Base-by-base conservation (phyloP, 1,140 invertebrate genomes). In the Heliconius melpomene region DNA sequence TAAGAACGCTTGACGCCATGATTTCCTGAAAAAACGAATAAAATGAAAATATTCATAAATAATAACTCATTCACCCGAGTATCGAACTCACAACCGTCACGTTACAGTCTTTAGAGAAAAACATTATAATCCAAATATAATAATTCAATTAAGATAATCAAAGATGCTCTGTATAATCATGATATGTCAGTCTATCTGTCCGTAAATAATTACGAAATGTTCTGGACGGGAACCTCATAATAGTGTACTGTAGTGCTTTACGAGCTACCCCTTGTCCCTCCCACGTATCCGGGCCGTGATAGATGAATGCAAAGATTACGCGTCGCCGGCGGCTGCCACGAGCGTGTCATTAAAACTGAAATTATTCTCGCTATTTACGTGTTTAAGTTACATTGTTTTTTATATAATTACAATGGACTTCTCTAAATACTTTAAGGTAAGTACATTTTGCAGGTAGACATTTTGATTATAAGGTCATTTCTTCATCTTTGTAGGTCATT, bases 261-360 rank as follows among this genome's bases (percentile, higher is more conserved):
- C 26, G 60, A 66, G 60, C 60, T 66, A 66, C 13, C 26, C 60
- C 26, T 13, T 66, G 60, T 66, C 60, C 60, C 60, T n/a, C 60
- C 60, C 60, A 29, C 29, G 23, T 66, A 66, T 66, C 60, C 60
- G 60, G 60, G n/a, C 23, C 26, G 60, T 66, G 60, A 66, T 66
- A 66, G 60, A 66, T 66, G 60, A 66, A 66, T 66, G 60, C 60
- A 66, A 66, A 66, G 60, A 66, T 66, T 66, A 66, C 13, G 26
- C 60, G 23, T 66, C 60, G 60, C 60, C 60, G 60, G 60, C 60
- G 60, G 60, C 60, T 29, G 60, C 60, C 60, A 66, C 60, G 11
- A 66, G 29, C 26, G 60, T 29, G 60, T 66, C 11, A 66, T 66
- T 66, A 66, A 66, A 66, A 66, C 60, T 66, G 60, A 66, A 66